These are phyloP conservation scores for Himalopsyche kuldschensis DNA, from an alignment of 2,888 invertebrate genomes.

Conservation along the genomic window DNA sequence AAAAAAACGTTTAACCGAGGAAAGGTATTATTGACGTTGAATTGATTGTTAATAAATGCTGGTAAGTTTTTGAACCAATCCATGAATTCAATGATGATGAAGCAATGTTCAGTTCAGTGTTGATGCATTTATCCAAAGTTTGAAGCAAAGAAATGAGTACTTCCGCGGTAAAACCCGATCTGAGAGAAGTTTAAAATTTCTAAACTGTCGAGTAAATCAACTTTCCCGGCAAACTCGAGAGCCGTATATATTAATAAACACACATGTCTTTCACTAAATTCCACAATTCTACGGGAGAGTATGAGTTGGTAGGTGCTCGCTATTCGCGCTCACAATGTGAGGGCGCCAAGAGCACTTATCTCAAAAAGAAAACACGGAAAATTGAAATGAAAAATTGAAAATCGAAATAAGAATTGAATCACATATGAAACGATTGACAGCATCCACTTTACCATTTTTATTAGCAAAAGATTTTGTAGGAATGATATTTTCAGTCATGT, in stretches of 20 bases:
- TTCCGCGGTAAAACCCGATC: background rate
- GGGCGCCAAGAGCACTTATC: background rate
- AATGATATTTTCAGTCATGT: background rate
- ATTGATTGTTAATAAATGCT: too few relatives aligned
- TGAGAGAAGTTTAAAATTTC: background rate
- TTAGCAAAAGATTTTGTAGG: background rate
- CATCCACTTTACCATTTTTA: background rate
- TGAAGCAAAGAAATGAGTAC: background rate
- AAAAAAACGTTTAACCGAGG: too few relatives aligned
- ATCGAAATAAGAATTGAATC: background rate
- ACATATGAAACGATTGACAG: background rate
- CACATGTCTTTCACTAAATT: background rate
- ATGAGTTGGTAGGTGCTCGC: background rate
- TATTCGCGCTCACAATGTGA: background rate
- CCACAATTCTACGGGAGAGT: background rate
- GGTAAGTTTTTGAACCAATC: too few relatives aligned
- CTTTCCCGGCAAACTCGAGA: background rate
- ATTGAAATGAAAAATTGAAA: constrained; percentile 1
- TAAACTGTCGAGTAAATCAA: background rate
- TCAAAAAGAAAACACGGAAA: background rate
- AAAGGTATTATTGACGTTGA: too few relatives aligned
- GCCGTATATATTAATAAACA: background rate
- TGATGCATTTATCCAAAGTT: background rate
- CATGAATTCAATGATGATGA: too few relatives aligned
- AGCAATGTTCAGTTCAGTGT: too few relatives aligned